Evolutionary conservation across 1,140 invertebrate genomes (phyloP).

Genomic region (Stegodyphus dumicola): DNA sequence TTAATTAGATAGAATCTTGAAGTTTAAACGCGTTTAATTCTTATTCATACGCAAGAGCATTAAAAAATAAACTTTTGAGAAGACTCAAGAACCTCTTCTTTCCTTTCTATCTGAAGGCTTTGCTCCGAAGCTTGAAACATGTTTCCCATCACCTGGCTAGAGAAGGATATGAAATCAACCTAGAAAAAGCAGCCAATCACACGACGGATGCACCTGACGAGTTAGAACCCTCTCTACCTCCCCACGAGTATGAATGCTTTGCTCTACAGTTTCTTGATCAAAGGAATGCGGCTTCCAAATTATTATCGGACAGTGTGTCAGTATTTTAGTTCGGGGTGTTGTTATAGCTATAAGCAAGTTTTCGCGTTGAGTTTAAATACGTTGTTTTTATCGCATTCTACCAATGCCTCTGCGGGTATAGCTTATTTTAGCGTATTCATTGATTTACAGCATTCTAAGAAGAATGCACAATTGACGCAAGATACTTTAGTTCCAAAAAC

Average conservation of each 20-base stretch:
- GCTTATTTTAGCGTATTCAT: too few relatives aligned
- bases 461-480: neutral
- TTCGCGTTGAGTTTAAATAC: neutral
- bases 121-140: conserved; percentile 1
- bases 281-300: neutral
- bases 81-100: conserved; percentile 1
- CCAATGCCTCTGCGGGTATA: too few relatives aligned
- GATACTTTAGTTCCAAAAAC: neutral
- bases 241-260: conserved; percentile 1
- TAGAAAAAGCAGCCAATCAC: conserved; percentile 51
- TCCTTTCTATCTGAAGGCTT: neutral
- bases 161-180: conserved; percentile 55
- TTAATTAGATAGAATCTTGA: too few relatives aligned
- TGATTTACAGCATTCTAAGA: too few relatives aligned
- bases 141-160: conserved; percentile 34
- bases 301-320: conserved; percentile 31
- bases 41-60: too few relatives aligned
- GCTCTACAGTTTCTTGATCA: neutral
- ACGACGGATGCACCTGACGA: conserved; percentile 24
- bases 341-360: neutral
- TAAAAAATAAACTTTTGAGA: neutral
- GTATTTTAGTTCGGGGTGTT: neutral
- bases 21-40: too few relatives aligned
- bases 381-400: too few relatives aligned
- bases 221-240: neutral